Base-by-base conservation (phyloP, 2,888 invertebrate species). In the Acronicta aceris region DNA sequence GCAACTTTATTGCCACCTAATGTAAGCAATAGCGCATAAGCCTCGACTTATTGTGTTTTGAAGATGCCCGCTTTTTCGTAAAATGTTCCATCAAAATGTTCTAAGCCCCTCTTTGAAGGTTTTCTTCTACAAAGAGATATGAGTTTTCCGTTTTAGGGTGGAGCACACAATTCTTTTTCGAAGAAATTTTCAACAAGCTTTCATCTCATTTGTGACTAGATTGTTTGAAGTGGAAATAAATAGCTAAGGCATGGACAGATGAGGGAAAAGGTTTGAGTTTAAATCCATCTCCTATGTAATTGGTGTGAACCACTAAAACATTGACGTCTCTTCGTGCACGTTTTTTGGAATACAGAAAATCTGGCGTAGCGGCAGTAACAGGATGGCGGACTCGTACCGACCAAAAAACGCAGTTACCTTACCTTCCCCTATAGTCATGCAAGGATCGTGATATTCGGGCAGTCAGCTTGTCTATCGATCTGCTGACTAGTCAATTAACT, bases 1-100 rank as follows among this genome's bases (percentile, higher is more conserved):
- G 81, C 74, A 60, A 69, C 76, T 73, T 85, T 88, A 88, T 88
- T 88, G 82, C 86, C 56, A 68, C 74, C 70, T 78, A 73, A 76
- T 76, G 77, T 71, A 79, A 78, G 79, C 77, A 77, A 69, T 70
- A 59, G 58, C 58, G 67, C 64, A 60, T 72, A 79, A 79, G 73
- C 80, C 75, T 71, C 65, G 57, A 71, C 63, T 74, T 72, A 76
- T 83, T 82, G 81, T 81, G 65, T 58, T 59, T 56, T 58, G 59
- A 75, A 81, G 78, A 76, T 74, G 62, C 52, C 56, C 68, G 62
- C 66, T 71, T 70, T 60, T 61, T 61, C 72, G 67, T 71, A 65
- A 62, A 71, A 61, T 69, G 63, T 65, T 46, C 52, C 55, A 62
- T 63, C 57, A 74, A 74, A 76, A 76, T 59, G 43, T 69, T 66